Evolutionary conservation across 2,888 invertebrate genomes (phyloP).

Genomic region (Drosophila mimica): DNA sequence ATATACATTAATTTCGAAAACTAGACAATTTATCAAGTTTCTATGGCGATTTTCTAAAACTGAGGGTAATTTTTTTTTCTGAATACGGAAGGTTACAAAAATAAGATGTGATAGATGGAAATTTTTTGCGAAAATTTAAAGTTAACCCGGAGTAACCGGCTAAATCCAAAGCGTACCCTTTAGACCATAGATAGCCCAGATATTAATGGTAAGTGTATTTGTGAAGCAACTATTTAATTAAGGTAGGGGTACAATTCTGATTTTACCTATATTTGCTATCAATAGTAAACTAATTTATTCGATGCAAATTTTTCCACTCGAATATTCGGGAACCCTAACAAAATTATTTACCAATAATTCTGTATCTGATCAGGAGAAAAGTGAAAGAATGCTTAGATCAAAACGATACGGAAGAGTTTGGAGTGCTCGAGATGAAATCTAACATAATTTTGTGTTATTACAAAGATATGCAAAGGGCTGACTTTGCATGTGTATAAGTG

Average conservation of each 20-base stretch:
- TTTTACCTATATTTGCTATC: neutral
- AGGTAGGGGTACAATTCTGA: neutral
- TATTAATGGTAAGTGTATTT: neutral
- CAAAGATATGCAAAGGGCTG: constrained; percentile 25
- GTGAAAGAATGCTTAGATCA: neutral
- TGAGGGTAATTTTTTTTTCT: too few species aligned
- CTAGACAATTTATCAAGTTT: neutral
- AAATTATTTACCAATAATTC: constrained; percentile 8
- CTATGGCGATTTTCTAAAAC: too few species aligned
- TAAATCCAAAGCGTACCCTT: neutral
- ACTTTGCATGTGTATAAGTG: neutral
- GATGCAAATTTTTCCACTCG: neutral
- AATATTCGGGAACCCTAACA: neutral
- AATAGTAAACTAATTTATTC: neutral
- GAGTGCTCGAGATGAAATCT: constrained; percentile 27
- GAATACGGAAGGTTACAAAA: too few species aligned
- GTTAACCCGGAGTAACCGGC: too few species aligned
- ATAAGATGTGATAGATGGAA: too few species aligned
- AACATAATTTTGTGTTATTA: constrained; percentile 40
- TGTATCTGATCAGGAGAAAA: constrained; percentile 49
- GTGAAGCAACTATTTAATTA: neutral
- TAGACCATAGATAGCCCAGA: neutral
- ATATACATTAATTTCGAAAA: neutral
- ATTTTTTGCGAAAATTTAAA: neutral
- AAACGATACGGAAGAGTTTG: constrained; percentile 38